Base-by-base conservation (phyloP, 2,113 vertebrate species). In the Phycodurus eques region DNA sequence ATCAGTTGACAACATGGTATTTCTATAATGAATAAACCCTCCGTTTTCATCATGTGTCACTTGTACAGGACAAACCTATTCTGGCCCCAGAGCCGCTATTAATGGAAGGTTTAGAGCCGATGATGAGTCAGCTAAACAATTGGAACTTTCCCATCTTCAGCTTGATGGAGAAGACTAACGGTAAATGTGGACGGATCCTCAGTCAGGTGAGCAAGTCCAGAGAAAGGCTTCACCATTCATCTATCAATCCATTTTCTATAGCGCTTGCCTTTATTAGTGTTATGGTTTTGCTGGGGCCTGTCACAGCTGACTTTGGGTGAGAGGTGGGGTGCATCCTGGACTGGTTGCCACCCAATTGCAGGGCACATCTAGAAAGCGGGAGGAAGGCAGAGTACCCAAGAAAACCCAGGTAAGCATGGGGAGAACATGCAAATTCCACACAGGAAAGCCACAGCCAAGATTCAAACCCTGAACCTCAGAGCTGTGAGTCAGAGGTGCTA, bases 101-200 rank as follows among this genome's bases (percentile, higher is more conserved):
- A 81, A 98, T 99, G 95, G 94, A 96, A 76, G 95, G 93, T 71
- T 83, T 99, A 82, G 96, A 98, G 76, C 90, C 93, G 4, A 73
- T 97, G 70, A 96, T 98, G 94, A 92, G 93, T 75, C 95, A 98
- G 76, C 87, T 99, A 71, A 98, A 96, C 91, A 98, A 92, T 71
- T 99, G 98, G 98, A 99, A 99, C 91, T 99, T 99, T 81, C 98
- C 98, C 20, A 96, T 99, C 90, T 99, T 99, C 86, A 94, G 88
- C 84, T 89, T 99, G 91, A 93, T 98, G 92, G 96, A 98, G 91
- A 96, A 93, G 86, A 99, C 96, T 0, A 93, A 94, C 57, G 95
- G 93, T 78, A 96, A 95, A 88, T 94, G 95, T 57, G 96, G 98
- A 49, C 90, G 95, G 56, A 98, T 99, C 92, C 95, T 99, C 64